A percentile compares a stretch with the other conserved stretches of the same genome.
These are phyloP conservation scores for Siniperca chuatsi DNA, from an alignment of 2,113 vertebrate species.

Conservation along the genomic window DNA sequence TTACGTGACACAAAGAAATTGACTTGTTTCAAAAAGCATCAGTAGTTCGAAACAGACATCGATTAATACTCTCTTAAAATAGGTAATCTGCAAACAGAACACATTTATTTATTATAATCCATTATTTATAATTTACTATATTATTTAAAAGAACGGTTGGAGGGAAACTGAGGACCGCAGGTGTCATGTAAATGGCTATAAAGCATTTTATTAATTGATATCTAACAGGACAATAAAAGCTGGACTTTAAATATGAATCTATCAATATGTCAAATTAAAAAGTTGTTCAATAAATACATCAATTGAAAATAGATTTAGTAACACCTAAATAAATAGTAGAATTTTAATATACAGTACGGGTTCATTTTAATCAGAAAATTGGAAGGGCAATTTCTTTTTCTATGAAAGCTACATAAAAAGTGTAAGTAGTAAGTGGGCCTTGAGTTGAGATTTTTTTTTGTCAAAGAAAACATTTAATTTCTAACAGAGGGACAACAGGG, in stretches of 20 bases:
- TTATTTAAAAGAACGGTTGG: neutral
- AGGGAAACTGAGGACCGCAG: neutral
- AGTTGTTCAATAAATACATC: no score
- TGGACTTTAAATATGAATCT: neutral
- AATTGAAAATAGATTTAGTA: neutral
- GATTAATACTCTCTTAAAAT: neutral
- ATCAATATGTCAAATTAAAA: neutral
- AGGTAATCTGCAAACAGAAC: neutral
- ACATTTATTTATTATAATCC: neutral
- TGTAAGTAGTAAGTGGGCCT: neutral
- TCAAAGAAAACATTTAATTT: no score
- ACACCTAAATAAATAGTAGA: neutral
- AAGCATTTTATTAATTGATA: neutral
- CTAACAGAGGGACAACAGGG: no score
- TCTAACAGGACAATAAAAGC: neutral
- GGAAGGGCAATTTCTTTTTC: no score
- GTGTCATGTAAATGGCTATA: neutral
- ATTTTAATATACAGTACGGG: neutral
- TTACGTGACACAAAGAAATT: neutral
- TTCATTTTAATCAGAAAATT: no score
- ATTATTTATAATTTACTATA: neutral
- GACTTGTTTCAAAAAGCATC: neutral
- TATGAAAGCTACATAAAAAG: neutral
- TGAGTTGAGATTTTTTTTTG: no score
- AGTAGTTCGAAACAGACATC: neutral